These are phyloP conservation scores for Drosophila mayaguana DNA, from an alignment of 2,888 invertebrate genomes.

Conservation along the genomic window DNA sequence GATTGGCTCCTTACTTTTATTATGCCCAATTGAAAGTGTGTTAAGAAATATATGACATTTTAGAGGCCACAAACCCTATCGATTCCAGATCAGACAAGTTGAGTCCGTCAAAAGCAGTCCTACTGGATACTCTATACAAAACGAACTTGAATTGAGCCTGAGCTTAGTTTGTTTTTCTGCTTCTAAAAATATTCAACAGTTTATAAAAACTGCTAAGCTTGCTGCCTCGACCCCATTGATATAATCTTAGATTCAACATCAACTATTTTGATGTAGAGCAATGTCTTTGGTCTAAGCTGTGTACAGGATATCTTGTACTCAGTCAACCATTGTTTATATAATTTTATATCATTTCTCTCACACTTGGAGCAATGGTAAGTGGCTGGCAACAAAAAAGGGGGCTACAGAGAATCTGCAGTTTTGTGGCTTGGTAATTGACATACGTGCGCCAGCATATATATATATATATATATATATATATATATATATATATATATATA, in stretches of 20 bases:
- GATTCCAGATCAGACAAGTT: not conserved
- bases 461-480: constrained; percentile 6
- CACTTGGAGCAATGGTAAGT: constrained; percentile 53
- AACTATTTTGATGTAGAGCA: no score
- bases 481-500: not conserved
- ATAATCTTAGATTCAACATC: not conserved
- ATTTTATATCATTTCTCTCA: constrained; percentile 25
- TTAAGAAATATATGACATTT: not conserved
- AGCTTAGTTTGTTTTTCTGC: no score
- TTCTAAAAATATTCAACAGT: no score
- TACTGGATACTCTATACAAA: no score
- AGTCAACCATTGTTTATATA: not conserved
- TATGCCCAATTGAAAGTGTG: constrained; percentile 14
- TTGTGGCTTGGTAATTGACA: constrained; percentile 60
- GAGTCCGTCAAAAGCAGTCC: no score
- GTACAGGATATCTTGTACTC: constrained; percentile 4
- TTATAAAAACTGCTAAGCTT: no score
- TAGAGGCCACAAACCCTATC: not conserved
- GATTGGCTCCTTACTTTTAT: constrained; percentile 51
- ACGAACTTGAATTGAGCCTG: no score
- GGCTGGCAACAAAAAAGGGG: constrained; percentile 18
- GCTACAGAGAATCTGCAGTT: constrained; percentile 35
- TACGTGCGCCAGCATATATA: constrained; percentile 3
- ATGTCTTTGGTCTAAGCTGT: no score
- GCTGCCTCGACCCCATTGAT: not conserved